Percentiles rank a stretch among this genome's conserved stretches.
Evolutionary conservation across 2,888 invertebrate species (phyloP).

Genomic region (Rhingia campestris): DNA sequence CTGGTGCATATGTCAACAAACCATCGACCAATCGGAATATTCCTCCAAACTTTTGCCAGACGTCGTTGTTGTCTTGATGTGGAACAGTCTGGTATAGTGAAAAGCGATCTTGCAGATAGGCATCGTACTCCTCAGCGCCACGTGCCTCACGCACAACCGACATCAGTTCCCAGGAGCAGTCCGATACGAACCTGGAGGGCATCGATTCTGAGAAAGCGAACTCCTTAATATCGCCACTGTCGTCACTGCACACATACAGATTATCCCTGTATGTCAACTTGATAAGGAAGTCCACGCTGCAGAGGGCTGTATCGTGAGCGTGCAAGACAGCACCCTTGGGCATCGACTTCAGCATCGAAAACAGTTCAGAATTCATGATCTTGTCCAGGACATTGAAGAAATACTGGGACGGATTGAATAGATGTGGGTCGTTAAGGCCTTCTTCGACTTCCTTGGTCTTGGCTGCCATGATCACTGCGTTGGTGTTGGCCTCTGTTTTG

Average conservation of each 20-base stretch:
- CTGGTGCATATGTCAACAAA: conserved; percentile 86
- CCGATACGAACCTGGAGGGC: conserved; percentile 55
- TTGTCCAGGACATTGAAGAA: conserved; percentile 85
- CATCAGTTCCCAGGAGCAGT: conserved; percentile 78
- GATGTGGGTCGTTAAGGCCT: conserved; percentile 84
- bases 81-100: conserved; percentile 84
- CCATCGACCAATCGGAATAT: conserved; percentile 85
- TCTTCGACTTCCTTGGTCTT: conserved; percentile 85
- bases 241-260: conserved; percentile 83
- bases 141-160: conserved; percentile 75
- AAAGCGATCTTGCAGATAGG: conserved; percentile 84
- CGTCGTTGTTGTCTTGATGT: conserved; percentile 84
- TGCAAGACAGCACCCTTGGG: conserved; percentile 91
- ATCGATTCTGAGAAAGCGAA: conserved; percentile 76
- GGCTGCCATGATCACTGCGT: conserved; percentile 85
- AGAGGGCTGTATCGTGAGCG: conserved; percentile 87
- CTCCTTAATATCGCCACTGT: conserved; percentile 63
- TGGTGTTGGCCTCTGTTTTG: conserved; percentile 84
- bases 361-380: conserved; percentile 86
- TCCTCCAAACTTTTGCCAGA: conserved; percentile 85
- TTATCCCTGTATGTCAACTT: conserved; percentile 86
- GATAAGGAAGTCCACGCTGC: conserved; percentile 86
- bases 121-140: conserved; percentile 83
- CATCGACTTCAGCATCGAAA: conserved; percentile 86
- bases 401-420: conserved; percentile 87